Evolutionary conservation across 2,888 invertebrate genomes (phyloP), one percentile per base, ranked within the genome.

Genomic region (Drosophila prostipennis): DNA sequence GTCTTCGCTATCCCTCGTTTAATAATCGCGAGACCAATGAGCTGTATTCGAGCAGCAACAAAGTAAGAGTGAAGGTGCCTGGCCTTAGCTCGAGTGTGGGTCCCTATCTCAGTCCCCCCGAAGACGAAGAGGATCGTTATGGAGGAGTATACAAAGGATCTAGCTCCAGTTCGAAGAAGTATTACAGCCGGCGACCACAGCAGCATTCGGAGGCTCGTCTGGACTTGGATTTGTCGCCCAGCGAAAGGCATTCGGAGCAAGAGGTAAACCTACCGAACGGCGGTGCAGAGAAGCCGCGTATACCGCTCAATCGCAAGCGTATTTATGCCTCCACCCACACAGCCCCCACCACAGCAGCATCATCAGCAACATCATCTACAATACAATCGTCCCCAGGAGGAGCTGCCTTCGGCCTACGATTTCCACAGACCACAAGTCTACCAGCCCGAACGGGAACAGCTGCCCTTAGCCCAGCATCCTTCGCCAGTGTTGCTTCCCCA

Each of bases 31-130:
- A 89, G 46, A 83, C 80, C 40, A 87, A 89, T 10, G 90, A 90
- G 46, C 65, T 90, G 3, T 77, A 85, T 8, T 29, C 83, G 45
- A 76, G 89, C 63, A 89, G 86, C 55, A 90, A 89, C 49, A 88
- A 87, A 51, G 77, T 89, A 37, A 89, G 87, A 46, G 80, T 80
- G 16, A 90, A 86, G 72, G 55, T 88, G 19, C 86, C 79, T 14
- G 73, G 78, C n/a, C 64, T 79, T 6, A 82, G 81, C 2, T 84
- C 90, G 5, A 89, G 91, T 14, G 86, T 91, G 4, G 91, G 91
- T 3, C 83, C 91, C 3, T 92, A 90, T 71, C 76, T 91, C 3
- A 91, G 90, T 78, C 91, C 92, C 8, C 91, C 92, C 2, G 86
- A 78, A 2, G 89, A 88, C 37, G 88, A 89, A 37, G 89, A 88